Evolutionary conservation across 2,888 invertebrate genomes (phyloP).

Genomic region (Ashinkailepas kermadecensis): DNA sequence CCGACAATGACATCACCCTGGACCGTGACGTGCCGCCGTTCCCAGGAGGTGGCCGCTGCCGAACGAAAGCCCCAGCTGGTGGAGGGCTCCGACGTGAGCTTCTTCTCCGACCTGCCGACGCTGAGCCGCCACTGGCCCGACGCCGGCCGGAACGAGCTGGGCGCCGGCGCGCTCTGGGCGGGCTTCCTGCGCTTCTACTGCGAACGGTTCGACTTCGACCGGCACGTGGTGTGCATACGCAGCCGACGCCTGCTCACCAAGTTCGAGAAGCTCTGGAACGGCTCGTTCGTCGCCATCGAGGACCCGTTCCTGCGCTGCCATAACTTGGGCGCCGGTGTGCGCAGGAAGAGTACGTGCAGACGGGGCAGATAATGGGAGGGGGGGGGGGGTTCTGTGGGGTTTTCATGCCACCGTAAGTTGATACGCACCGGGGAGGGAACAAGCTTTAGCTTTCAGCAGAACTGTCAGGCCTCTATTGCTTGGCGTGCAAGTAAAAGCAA

Average conservation of each 20-base stretch:
- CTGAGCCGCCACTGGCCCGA: conserved; percentile 42
- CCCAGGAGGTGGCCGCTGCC: conserved; percentile 25
- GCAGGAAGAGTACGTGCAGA: conserved; percentile 45
- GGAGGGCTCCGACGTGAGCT: neutral
- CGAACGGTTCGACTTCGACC: conserved; percentile 47
- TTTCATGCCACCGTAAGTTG: too few relatives aligned
- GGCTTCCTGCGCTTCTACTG: conserved; percentile 51
- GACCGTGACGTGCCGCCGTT: too few relatives aligned
- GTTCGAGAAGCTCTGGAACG: conserved; percentile 51
- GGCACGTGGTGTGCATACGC: conserved; percentile 47
- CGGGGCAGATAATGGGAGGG: too few relatives aligned
- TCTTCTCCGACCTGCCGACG: neutral
- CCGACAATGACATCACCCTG: too few relatives aligned
- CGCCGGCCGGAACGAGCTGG: conserved; percentile 43
- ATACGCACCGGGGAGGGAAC: too few relatives aligned
- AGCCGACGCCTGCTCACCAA: conserved; percentile 45
- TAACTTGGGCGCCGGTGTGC: conserved; percentile 51
- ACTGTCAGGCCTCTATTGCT: too few relatives aligned
- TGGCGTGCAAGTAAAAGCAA: too few relatives aligned
- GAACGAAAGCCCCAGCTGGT: neutral
- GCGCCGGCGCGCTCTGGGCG: conserved; percentile 48
- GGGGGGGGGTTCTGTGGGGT: too few relatives aligned
- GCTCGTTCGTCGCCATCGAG: conserved; percentile 50
- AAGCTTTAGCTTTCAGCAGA: too few relatives aligned
- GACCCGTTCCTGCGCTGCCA: conserved; percentile 54